phyloP scores from a whole-genome alignment of 2,888 invertebrate genomes.

The Callimorpha dominula region DNA sequence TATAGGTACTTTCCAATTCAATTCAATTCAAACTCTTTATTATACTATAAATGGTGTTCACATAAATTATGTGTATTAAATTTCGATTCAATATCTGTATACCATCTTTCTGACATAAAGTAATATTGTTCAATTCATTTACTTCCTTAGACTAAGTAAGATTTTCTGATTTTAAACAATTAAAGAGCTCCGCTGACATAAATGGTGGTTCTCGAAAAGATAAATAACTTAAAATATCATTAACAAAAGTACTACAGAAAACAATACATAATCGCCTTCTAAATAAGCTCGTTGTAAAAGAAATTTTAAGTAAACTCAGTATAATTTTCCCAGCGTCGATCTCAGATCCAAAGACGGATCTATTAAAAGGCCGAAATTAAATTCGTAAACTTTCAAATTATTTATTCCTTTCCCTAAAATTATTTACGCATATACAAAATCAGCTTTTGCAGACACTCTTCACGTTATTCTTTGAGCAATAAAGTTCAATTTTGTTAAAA shows the following conservation, averaged over 20 bases:
- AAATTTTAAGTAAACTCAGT: conserved; percentile 31
- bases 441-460: conserved; percentile 16
- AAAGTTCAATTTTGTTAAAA: conserved; percentile 47
- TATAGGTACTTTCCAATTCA: too few species aligned
- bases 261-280: conserved; percentile 14
- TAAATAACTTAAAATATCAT: conserved; percentile 13
- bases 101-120: too few species aligned
- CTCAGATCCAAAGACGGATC: conserved; percentile 52
- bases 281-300: conserved; percentile 35
- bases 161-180: not conserved
- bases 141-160: not conserved
- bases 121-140: not conserved
- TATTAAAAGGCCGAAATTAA: conserved; percentile 62
- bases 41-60: not conserved
- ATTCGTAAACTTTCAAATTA: conserved; percentile 65
- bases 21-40: too few species aligned
- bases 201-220: conserved; percentile 1
- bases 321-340: conserved; percentile 46
- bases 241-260: conserved; percentile 12
- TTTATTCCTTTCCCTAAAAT: conserved; percentile 64
- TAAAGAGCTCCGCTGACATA: not conserved
- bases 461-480: conserved; percentile 27
- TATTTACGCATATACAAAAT: conserved; percentile 55
- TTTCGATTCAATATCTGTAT: not conserved
- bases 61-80: not conserved